phyloP scores from a whole-genome alignment of 2,113 vertebrate genomes.

The Agelaius phoeniceus region DNA sequence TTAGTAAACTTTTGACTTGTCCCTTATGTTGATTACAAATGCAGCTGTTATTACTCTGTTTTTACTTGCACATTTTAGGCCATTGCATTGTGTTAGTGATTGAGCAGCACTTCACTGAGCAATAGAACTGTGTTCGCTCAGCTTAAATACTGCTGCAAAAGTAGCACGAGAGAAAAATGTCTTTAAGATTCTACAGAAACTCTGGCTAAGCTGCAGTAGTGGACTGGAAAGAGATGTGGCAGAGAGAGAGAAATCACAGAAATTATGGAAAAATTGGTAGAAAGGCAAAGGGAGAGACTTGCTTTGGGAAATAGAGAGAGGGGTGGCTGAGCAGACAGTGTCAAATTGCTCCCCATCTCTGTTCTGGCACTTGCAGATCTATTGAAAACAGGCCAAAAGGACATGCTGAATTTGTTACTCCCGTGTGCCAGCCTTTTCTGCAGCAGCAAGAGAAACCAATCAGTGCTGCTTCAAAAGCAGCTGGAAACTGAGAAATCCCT shows the following conservation, averaged over 20 bases:
- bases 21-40: neutral
- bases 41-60: neutral
- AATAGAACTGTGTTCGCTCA: neutral
- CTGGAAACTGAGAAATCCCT: constrained; percentile 63
- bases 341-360: constrained; percentile 39
- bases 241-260: neutral
- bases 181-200: neutral
- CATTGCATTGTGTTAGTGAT: neutral
- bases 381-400: constrained; percentile 60
- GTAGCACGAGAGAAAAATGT: neutral
- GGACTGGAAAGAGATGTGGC: neutral
- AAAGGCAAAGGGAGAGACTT: neutral
- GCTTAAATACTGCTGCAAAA: neutral
- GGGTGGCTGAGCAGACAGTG: constrained; percentile 25
- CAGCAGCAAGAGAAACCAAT: constrained; percentile 53
- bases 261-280: neutral
- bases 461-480: constrained; percentile 62
- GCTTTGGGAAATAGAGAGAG: neutral
- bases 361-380: constrained; percentile 48
- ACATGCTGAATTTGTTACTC: constrained; percentile 65
- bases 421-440: constrained; percentile 58
- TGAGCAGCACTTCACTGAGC: neutral
- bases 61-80: neutral
- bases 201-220: neutral
- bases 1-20: neutral